Evolutionary conservation across 1,140 invertebrate genomes (phyloP), one percentile per base, ranked within the genome.

Genomic region (Archivesica marissinica): DNA sequence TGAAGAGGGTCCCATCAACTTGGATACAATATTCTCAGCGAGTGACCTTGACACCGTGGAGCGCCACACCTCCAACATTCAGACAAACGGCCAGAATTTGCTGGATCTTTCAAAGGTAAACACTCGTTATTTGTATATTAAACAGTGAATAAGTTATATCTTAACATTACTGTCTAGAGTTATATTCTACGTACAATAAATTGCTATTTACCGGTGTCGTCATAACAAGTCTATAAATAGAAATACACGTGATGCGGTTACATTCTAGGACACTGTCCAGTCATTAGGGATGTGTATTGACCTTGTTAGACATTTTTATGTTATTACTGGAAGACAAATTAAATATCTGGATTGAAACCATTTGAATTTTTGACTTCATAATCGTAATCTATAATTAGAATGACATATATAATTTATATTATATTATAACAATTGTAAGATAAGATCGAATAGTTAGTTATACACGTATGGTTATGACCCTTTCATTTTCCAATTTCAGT

Each of bases 51-150:
- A 85, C 54, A 35, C 70, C 44, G 54, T 77, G 20, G 82, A 85
- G 54, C 54, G 52, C 68, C 66, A 83, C 68, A 74, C 52, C 80
- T 75, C 70, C 80, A 72, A 72, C 68, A 28, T 30, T 30, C 68
- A 28, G 15, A n/a, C 54, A 25, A 52, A 30, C 20, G 59, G 39
- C 30, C 47, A 30, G 20, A 68, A 56, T 72, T 72, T 81, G 35
- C 39, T 72, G 44, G 79, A 83, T 75, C 59, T 83, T 54, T 83
- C 80, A n/a, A 83, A 83, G 70, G 80, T 83, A 83, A 83, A 72
- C 64, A 30, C 61, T 66, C 33, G 28, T 30, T 64, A n/a, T 28
- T 64, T 15, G 30, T 64, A 3, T 25, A 4, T 3, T 25, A 7
- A 35, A n/a, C n/a, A n/a, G n/a, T n/a, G n/a, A n/a, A 28, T 64